Percentiles rank a stretch among this genome's conserved stretches.
These are phyloP conservation scores for Corvus moneduloides DNA, from an alignment of 2,113 vertebrate genomes.

Conservation along the genomic window DNA sequence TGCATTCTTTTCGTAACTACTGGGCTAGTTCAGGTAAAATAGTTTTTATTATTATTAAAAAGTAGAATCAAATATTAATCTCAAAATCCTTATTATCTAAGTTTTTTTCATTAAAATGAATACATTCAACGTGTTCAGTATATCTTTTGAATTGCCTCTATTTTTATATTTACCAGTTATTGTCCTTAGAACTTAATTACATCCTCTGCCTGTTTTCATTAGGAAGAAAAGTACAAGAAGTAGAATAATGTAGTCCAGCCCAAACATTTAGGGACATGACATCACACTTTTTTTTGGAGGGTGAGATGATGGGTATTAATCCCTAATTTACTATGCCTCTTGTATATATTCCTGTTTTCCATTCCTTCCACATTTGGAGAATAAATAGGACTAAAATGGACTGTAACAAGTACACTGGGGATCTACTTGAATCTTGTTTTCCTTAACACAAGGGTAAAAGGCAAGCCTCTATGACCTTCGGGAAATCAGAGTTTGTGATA, in stretches of 20 bases:
- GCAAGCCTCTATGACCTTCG: not conserved
- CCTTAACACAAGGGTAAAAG: not conserved
- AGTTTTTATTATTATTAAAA: not conserved
- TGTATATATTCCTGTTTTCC: not conserved
- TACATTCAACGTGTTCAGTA: not conserved
- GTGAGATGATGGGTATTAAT: not conserved
- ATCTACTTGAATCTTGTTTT: not conserved
- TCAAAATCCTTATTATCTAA: not conserved
- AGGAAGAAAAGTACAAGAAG: not conserved
- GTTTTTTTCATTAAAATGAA: not conserved
- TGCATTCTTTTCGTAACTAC: not conserved
- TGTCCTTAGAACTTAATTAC: not conserved
- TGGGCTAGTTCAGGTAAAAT: not conserved
- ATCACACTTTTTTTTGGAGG: not conserved
- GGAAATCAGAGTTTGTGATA: not conserved
- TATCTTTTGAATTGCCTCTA: not conserved
- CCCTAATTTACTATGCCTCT: not conserved
- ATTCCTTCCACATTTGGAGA: not conserved
- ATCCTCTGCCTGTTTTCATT: not conserved
- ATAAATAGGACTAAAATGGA: not conserved
- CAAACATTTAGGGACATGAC: not conserved
- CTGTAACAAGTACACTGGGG: not conserved
- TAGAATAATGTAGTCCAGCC: not conserved
- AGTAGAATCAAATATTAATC: not conserved
- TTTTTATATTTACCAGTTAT: not conserved